A percentile compares a stretch with the other conserved stretches of the same genome.
These are phyloP conservation scores for Alexandromys fortis DNA, from an alignment of 2,113 vertebrate species.

Conservation along the genomic window DNA sequence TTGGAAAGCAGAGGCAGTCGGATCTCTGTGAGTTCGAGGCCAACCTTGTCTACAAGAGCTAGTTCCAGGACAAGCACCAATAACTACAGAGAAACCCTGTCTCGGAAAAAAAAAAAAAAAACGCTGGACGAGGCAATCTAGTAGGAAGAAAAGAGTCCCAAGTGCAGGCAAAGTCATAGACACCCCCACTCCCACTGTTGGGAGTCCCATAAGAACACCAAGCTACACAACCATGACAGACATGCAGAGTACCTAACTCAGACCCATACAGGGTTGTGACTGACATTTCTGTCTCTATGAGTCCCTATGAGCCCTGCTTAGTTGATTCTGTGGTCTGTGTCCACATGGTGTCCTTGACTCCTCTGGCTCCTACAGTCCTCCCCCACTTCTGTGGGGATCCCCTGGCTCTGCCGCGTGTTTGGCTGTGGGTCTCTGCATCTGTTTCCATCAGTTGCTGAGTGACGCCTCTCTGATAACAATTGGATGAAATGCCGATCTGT, in stretches of 20 bases:
- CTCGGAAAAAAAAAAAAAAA: too few relatives aligned
- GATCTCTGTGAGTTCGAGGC: background rate
- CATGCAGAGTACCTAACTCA: background rate
- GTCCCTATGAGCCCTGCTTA: background rate
- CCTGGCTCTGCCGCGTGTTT: background rate
- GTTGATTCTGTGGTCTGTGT: background rate
- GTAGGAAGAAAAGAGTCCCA: background rate
- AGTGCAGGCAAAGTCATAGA: background rate
- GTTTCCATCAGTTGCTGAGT: background rate
- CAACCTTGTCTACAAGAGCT: background rate
- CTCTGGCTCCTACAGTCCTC: background rate
- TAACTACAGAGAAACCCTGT: too few relatives aligned
- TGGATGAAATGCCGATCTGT: too few relatives aligned
- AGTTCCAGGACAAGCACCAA: too few relatives aligned
- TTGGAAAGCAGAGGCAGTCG: background rate
- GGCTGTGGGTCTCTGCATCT: background rate
- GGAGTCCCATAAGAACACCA: background rate
- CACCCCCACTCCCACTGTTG: background rate
- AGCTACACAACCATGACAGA: background rate
- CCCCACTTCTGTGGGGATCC: background rate
- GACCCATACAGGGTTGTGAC: background rate
- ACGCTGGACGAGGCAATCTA: background rate
- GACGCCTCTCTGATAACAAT: background rate
- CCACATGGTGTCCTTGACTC: background rate
- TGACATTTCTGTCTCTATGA: background rate